Conservation (phyloP, 30 jellyfish, hydroid and myxozoan genomes). For the Sanderia malayensis region DNA sequence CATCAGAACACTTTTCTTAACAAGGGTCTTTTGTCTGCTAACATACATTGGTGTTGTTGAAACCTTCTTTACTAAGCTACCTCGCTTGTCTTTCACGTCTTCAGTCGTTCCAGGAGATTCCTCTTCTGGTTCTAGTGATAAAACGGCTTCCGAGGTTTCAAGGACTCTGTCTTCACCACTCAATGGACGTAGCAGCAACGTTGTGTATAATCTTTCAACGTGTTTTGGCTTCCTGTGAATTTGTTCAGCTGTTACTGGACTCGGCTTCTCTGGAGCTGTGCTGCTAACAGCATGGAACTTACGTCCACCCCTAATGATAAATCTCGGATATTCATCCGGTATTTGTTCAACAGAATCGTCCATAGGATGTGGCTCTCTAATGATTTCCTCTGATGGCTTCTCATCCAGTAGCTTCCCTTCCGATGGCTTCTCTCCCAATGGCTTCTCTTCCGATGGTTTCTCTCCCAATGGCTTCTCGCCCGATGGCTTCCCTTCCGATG, state of each 20-base stretch:
- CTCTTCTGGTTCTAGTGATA: conserved; percentile 58
- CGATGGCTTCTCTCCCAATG: too few relatives aligned
- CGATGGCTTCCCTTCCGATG: too few relatives aligned
- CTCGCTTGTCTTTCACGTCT: conserved; percentile 26
- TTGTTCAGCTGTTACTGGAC: background rate
- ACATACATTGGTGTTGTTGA: conserved; percentile 45
- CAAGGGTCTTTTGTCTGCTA: conserved; percentile 27
- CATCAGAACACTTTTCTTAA: conserved; percentile 42
- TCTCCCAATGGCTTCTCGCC: background rate
- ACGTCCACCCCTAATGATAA: conserved; percentile 34
- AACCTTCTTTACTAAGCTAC: conserved; percentile 25
- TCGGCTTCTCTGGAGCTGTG: conserved; percentile 6
- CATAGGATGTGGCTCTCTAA: conserved; percentile 5
- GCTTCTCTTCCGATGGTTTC: background rate
- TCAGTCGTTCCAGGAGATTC: conserved; percentile 29
- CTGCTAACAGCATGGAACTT: background rate
- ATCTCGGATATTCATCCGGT: conserved; percentile 18
- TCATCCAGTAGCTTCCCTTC: too few relatives aligned
- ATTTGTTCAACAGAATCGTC: conserved; percentile 19
- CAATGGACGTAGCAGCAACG: conserved; percentile 46
- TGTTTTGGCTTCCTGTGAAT: conserved; percentile 20
- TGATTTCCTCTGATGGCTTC: background rate
- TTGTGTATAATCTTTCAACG: conserved; percentile 59
- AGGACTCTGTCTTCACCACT: conserved; percentile 63
- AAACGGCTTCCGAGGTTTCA: conserved; percentile 73